Evolutionary conservation across 2,113 vertebrate genomes (phyloP).

Genomic region (Odontesthes bonariensis): DNA sequence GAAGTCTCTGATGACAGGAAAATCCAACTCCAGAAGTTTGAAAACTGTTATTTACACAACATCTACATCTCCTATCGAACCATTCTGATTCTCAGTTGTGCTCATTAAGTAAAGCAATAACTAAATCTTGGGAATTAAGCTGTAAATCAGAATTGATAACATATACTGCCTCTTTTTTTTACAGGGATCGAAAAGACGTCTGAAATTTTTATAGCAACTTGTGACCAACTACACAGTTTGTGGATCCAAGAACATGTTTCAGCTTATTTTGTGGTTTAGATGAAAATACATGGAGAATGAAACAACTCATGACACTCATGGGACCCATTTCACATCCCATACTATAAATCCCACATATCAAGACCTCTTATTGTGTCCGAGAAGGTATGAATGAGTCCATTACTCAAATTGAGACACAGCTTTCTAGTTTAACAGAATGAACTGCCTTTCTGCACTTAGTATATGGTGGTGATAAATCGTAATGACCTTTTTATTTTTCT

Average conservation of each 20-base stretch:
- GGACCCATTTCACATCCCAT: constrained; percentile 10
- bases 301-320: not conserved
- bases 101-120: constrained; percentile 37
- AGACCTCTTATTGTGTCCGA: not conserved
- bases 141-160: constrained; percentile 10
- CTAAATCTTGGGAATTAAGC: constrained; percentile 39
- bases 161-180: constrained; percentile 1
- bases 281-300: not conserved
- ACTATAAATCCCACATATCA: constrained; percentile 2
- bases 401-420: too few relatives aligned
- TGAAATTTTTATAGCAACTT: not conserved
- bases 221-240: not conserved
- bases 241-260: not conserved
- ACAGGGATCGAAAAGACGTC: not conserved
- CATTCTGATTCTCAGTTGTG: constrained; percentile 27
- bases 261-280: not conserved
- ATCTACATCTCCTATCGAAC: constrained; percentile 24
- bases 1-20: constrained; percentile 1
- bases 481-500: not conserved
- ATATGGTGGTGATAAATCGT: not conserved
- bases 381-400: too few relatives aligned
- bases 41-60: constrained; percentile 29
- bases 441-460: not conserved
- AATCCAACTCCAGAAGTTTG: constrained; percentile 8
- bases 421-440: constrained; percentile 6